Evolutionary conservation across 2,888 invertebrate genomes (phyloP).

Genomic region (Spilarctia lutea): DNA sequence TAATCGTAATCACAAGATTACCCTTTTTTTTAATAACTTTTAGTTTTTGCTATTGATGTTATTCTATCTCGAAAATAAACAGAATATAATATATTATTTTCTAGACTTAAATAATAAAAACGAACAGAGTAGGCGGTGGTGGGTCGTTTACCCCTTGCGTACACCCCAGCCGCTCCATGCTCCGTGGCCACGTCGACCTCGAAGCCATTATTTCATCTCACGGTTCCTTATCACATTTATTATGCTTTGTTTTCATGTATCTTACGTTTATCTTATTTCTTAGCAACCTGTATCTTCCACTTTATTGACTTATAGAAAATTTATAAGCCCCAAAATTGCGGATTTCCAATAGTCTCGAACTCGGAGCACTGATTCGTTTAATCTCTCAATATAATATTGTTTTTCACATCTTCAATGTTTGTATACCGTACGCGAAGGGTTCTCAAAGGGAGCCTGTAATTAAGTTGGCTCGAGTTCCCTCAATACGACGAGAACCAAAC

Average conservation of each 20-base stretch:
- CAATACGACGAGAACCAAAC: conserved; percentile 62
- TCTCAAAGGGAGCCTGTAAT: conserved; percentile 67
- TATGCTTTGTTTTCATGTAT: conserved; percentile 38
- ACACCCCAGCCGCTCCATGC: conserved; percentile 32
- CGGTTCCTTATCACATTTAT: conserved; percentile 24
- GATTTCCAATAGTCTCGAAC: conserved; percentile 25
- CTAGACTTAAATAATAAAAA: neutral
- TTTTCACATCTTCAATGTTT: conserved; percentile 52
- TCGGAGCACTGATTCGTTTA: conserved; percentile 45
- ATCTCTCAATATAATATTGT: conserved; percentile 53
- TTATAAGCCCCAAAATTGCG: conserved; percentile 31
- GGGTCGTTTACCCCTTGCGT: conserved; percentile 44
- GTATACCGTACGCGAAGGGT: conserved; percentile 37
- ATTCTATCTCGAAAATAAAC: too few relatives aligned
- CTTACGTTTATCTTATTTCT: conserved; percentile 10
- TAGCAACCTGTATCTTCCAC: neutral
- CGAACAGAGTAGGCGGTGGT: conserved; percentile 1
- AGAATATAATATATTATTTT: neutral
- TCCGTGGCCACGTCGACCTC: conserved; percentile 2
- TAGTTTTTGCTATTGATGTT: neutral
- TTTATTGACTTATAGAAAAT: conserved; percentile 23
- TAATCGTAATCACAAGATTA: too few relatives aligned
- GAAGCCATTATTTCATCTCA: neutral
- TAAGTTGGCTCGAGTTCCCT: conserved; percentile 63
- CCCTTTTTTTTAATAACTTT: too few relatives aligned